Evolutionary conservation across 2,888 invertebrate species (phyloP).

Genomic region (Drosophila putrida): DNA sequence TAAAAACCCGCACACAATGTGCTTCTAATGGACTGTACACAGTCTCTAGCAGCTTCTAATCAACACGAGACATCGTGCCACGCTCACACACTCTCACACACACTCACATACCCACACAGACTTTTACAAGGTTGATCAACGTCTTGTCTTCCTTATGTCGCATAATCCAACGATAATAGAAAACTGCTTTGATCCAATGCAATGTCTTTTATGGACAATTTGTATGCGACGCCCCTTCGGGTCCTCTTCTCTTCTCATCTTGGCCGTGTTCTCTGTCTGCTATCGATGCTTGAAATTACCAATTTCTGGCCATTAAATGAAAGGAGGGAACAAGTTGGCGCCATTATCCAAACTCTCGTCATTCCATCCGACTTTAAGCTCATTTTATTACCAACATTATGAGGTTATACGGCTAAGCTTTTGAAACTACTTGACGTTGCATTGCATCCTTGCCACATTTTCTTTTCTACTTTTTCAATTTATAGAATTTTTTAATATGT

Average conservation of each 20-base stretch:
- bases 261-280: constrained; percentile 37
- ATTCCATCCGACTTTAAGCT: constrained; percentile 78
- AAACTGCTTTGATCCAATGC: constrained; percentile 71
- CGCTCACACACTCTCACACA: constrained; percentile 13
- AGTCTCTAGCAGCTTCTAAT: constrained; percentile 47
- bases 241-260: constrained; percentile 4
- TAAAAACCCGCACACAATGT: constrained; percentile 48
- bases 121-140: constrained; percentile 27
- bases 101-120: neutral
- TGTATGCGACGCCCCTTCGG: constrained; percentile 81
- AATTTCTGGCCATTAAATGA: constrained; percentile 76
- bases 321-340: constrained; percentile 74
- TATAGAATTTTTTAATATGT: constrained; percentile 26
- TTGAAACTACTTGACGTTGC: constrained; percentile 16
- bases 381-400: constrained; percentile 84
- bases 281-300: constrained; percentile 75
- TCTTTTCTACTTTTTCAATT: constrained; percentile 53
- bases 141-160: constrained; percentile 53
- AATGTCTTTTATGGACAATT: constrained; percentile 83
- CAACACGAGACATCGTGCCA: constrained; percentile 51
- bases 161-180: constrained; percentile 66
- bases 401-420: constrained; percentile 49
- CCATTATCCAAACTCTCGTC: constrained; percentile 48
- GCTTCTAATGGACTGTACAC: constrained; percentile 59
- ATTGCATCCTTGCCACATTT: constrained; percentile 18